These are phyloP conservation scores for Varanus salvator DNA, from an alignment of 2,113 vertebrate species.

Conservation along the genomic window DNA sequence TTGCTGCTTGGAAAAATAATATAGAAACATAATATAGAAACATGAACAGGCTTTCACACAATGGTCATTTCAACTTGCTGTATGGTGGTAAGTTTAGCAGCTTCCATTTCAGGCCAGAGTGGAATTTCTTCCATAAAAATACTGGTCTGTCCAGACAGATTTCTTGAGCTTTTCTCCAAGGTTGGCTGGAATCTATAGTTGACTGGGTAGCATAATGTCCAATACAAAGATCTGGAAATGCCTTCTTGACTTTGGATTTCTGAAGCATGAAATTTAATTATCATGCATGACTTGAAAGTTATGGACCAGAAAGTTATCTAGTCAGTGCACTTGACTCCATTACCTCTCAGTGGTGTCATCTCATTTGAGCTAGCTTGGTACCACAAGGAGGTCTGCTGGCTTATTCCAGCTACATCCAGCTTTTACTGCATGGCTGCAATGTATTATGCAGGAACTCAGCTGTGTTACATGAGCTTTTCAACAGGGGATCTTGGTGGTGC, in stretches of 20 bases:
- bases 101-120: background rate
- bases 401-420: background rate
- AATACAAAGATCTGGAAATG: background rate
- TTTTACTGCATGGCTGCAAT: background rate
- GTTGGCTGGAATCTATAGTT: background rate
- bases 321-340: slow-evolving; percentile 15
- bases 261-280: slow-evolving; percentile 45
- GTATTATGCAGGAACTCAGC: background rate
- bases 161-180: background rate
- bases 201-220: background rate
- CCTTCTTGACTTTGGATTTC: slow-evolving; percentile 30
- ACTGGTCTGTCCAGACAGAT: background rate
- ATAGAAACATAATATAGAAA: slow-evolving; percentile 5
- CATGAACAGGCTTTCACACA: background rate
- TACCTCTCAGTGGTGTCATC: slow-evolving; percentile 12
- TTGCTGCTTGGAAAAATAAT: background rate
- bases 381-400: background rate
- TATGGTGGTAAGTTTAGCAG: background rate
- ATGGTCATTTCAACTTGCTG: background rate
- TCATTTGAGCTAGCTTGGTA: slow-evolving; percentile 1
- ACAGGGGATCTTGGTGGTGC: background rate
- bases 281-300: slow-evolving; percentile 35
- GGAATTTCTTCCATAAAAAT: background rate
- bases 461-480: background rate
- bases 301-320: slow-evolving; percentile 36